Evolutionary conservation across 2,888 invertebrate species (phyloP).

Genomic region (Cataglyphis albicans): DNA sequence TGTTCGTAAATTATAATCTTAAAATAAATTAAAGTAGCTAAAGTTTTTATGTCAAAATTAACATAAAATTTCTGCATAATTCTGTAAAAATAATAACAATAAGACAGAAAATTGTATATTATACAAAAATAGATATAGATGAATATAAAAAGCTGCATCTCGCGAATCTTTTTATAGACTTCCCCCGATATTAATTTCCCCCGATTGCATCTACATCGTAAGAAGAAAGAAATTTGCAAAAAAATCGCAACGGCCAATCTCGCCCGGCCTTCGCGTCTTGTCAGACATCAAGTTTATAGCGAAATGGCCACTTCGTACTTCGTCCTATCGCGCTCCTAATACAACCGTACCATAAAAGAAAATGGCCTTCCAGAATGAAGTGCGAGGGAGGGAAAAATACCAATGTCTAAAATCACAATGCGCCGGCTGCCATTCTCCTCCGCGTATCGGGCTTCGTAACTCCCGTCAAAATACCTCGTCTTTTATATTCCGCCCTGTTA

Average conservation of each 20-base stretch:
- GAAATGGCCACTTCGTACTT: neutral
- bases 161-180: neutral
- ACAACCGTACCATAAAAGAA: conserved; percentile 18
- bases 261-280: neutral
- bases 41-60: neutral
- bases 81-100: too few relatives aligned
- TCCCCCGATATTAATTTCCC: neutral
- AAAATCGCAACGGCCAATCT: neutral
- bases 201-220: neutral
- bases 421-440: conserved; percentile 9
- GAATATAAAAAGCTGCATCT: neutral
- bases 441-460: conserved; percentile 14
- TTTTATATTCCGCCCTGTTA: conserved; percentile 28
- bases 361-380: conserved; percentile 9
- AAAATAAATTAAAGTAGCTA: neutral
- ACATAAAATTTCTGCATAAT: neutral
- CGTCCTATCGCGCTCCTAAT: conserved; percentile 24
- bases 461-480: conserved; percentile 18
- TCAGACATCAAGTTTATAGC: conserved; percentile 3
- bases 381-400: conserved; percentile 25
- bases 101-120: neutral
- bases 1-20: neutral
- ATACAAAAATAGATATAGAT: neutral
- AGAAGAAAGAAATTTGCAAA: neutral
- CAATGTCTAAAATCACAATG: conserved; percentile 40